Base-by-base conservation (phyloP, 2,888 invertebrate genomes). In the Lypha dubia region DNA sequence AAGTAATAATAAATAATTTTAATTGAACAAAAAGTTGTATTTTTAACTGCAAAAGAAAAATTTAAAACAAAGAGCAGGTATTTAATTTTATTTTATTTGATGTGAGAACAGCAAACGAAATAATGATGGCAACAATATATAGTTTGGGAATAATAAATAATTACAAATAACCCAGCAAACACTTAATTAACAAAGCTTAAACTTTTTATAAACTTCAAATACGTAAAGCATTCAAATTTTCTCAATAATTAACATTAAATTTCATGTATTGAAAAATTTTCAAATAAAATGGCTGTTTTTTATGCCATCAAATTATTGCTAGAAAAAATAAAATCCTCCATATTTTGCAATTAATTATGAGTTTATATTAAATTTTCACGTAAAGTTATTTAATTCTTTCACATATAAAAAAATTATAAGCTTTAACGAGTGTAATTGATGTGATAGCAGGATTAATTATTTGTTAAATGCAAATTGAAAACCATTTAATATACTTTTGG, bases 371-470 rank as follows among this genome's bases (percentile, higher is more conserved):
- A 49, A 20, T 32, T 28, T 15, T 9, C 8, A 32, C 9, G n/a
- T 32, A 13, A 1, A 2, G 7, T 15, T 28, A 28, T 24, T 28
- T 15, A 15, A 28, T 24, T n/a, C 0, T 1, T n/a, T 8, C 4
- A 8, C 8, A 11, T 8, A 38, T 13, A 62, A 62, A 41, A 63
- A 17, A 0, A 8, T 32, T 58, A 28, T 11, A 58, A 44, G 22
- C 38, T 44, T 58, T 20, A 44, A 58, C 28, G 56, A 71, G 32
- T 71, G 32, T 32, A 58, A 71, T 44, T 71, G 58, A 32, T 71
- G 44, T 58, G 56, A 58, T 58, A 58, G 56, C 32, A 44, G 70
- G 20, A 70, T 70, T 70, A 70, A 70, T 71, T 58, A 22, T 24
- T n/a, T 20, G 56, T 44, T 58, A 44, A 71, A 71, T 58, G 44